These are phyloP conservation scores for Perognathus longimembris DNA, from an alignment of 2,113 vertebrate species.

Conservation along the genomic window DNA sequence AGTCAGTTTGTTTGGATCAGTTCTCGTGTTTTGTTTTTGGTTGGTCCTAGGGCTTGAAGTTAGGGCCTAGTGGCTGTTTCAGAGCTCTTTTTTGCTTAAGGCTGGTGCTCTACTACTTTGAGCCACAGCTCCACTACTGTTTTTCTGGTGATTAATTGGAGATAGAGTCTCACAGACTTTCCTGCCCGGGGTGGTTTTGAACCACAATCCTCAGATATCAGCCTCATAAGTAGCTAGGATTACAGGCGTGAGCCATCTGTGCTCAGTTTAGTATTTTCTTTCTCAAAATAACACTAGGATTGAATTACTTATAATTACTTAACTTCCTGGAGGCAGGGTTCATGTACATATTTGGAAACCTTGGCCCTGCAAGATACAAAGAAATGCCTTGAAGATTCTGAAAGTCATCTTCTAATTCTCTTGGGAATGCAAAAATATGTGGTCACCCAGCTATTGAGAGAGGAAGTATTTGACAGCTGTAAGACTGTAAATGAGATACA, in stretches of 20 bases:
- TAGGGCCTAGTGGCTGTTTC: no score
- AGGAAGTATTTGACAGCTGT: conserved; percentile 7
- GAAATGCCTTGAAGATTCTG: conserved; percentile 41
- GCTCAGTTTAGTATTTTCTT: no score
- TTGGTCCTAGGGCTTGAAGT: no score
- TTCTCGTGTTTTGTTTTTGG: background rate
- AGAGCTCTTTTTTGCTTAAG: no score
- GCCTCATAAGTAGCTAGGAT: no score
- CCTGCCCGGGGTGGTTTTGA: no score
- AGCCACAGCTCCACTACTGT: no score
- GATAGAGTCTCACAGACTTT: no score
- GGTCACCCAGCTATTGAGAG: background rate
- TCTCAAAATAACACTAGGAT: conserved; percentile 56
- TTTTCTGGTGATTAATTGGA: no score
- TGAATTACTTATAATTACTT: conserved; percentile 49
- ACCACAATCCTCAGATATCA: no score
- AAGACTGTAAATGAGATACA: background rate
- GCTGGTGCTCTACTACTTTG: no score
- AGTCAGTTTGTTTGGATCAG: background rate
- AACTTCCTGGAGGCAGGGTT: conserved; percentile 41
- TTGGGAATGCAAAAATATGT: conserved; percentile 3
- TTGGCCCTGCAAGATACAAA: conserved; percentile 32
- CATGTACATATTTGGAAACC: conserved; percentile 60
- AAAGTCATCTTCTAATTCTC: conserved; percentile 52
- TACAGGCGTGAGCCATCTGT: no score